Conservation (phyloP, 1,140 invertebrate species). For the Atta cephalotes region DNA sequence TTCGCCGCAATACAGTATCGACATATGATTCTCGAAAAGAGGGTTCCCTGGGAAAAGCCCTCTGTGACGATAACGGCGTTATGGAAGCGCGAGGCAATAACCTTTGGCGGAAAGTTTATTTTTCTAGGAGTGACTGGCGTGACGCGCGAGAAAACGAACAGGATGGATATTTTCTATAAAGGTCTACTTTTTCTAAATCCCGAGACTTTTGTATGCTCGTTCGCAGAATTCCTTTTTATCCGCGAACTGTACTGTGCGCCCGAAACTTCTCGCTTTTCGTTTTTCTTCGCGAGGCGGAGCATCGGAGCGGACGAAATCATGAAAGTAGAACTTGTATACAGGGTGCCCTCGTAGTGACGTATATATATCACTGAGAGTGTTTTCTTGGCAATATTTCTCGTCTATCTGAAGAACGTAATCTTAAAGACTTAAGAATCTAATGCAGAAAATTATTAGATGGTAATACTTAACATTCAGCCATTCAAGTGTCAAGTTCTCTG, state of each 20-base stretch:
- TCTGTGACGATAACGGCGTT: conserved; percentile 52
- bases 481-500: conserved; percentile 31
- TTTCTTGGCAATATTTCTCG: conserved; percentile 37
- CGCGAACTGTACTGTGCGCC: not conserved
- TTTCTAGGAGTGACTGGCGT: conserved; percentile 40
- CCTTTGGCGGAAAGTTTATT: conserved; percentile 64
- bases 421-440: conserved; percentile 33
- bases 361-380: conserved; percentile 29
- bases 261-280: conserved; percentile 49
- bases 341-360: conserved; percentile 10
- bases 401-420: not conserved
- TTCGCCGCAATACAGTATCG: conserved; percentile 10
- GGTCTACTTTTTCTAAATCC: conserved; percentile 53
- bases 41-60: conserved; percentile 16
- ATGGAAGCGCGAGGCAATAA: conserved; percentile 60
- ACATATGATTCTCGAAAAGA: conserved; percentile 49
- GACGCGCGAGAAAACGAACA: conserved; percentile 47
- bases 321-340: conserved; percentile 45
- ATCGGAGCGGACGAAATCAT: not conserved
- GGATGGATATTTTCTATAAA: conserved; percentile 53
- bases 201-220: conserved; percentile 39
- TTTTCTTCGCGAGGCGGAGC: conserved; percentile 39
- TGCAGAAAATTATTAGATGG: conserved; percentile 3
- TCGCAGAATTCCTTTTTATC: conserved; percentile 36
- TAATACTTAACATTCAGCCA: conserved; percentile 22